Evolutionary conservation across 2,888 invertebrate genomes (phyloP).

Genomic region (Branchellion lobata): DNA sequence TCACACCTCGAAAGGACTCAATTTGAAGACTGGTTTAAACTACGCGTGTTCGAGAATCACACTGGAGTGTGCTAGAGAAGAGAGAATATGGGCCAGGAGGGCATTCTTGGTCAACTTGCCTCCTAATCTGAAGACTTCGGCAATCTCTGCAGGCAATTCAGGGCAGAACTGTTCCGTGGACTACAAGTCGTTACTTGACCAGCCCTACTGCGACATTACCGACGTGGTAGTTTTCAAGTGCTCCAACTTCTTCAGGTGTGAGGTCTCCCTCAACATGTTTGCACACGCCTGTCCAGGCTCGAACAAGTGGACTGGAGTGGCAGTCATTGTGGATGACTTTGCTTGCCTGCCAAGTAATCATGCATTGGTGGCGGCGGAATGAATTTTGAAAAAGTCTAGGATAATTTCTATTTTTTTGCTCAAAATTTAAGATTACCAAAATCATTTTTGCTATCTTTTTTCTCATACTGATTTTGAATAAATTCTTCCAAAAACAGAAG

Average conservation of each 20-base stretch:
- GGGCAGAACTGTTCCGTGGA: neutral
- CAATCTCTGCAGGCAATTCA: neutral
- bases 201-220: slow-evolving; percentile 4
- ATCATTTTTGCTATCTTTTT: no score
- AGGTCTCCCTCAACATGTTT: neutral
- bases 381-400: no score
- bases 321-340: neutral
- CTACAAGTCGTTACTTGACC: neutral
- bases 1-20: neutral
- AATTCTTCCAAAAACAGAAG: no score
- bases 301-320: neutral
- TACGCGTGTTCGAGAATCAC: neutral
- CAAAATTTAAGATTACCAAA: no score
- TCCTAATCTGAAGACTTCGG: neutral
- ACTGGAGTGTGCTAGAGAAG: neutral
- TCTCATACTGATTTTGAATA: no score
- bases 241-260: neutral
- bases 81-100: neutral
- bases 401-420: no score
- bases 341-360: neutral
- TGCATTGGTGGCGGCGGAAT: no score
- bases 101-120: neutral
- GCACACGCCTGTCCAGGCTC: neutral
- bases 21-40: neutral
- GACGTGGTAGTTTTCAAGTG: neutral